Conservation (phyloP, 2,113 vertebrate species). For the Litocranius walleri region DNA sequence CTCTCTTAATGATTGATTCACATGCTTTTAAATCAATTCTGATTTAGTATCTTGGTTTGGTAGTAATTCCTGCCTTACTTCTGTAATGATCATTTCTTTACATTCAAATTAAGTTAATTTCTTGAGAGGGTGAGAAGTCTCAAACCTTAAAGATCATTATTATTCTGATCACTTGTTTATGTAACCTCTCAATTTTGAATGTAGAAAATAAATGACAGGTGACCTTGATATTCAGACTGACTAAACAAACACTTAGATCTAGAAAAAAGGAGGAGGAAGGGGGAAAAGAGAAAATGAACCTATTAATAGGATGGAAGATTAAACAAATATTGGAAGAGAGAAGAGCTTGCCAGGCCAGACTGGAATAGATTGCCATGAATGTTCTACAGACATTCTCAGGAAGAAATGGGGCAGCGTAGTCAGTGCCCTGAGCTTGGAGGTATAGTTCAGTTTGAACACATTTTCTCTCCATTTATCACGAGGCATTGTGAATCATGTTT, state of each 20-base stretch:
- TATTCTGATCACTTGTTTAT: neutral
- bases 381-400: neutral
- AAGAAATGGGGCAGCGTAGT: neutral
- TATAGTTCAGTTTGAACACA: neutral
- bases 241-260: constrained; percentile 10
- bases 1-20: neutral
- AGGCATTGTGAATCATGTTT: neutral
- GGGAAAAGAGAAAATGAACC: neutral
- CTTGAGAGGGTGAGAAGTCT: neutral
- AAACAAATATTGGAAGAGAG: constrained; percentile 37
- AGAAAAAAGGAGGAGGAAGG: neutral
- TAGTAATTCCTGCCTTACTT: neutral
- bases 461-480: neutral
- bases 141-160: neutral
- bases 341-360: constrained; percentile 13
- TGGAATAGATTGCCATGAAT: neutral
- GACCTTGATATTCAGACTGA: neutral
- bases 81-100: neutral
- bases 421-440: neutral
- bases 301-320: neutral
- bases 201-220: constrained; percentile 13
- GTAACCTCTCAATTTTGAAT: constrained; percentile 1
- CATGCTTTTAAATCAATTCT: constrained; percentile 24
- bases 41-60: constrained; percentile 6
- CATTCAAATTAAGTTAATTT: constrained; percentile 48